phyloP scores from a whole-genome alignment of 2,113 vertebrate species.

The Jaculus jaculus region DNA sequence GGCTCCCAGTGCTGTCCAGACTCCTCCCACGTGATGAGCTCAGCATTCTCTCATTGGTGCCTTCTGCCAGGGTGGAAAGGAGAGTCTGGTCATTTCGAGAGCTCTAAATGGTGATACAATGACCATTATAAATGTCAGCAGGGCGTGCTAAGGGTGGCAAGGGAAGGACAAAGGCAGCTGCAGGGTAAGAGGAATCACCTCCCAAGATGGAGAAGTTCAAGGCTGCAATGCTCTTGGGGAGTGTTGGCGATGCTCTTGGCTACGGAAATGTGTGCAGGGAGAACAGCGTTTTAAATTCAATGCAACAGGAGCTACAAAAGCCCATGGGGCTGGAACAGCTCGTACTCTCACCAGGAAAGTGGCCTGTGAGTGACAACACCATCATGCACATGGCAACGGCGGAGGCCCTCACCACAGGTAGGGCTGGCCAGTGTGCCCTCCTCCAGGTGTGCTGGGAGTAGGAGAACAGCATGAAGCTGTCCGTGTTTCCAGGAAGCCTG shows the following conservation, averaged over 20 bases:
- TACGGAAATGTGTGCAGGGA: conserved; percentile 89
- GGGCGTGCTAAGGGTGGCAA: conserved; percentile 69
- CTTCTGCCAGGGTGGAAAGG: conserved; percentile 83
- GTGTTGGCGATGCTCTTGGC: conserved; percentile 93
- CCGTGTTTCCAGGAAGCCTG: background rate
- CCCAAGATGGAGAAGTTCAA: conserved; percentile 93
- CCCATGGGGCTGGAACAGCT: conserved; percentile 90
- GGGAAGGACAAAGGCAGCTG: conserved; percentile 73
- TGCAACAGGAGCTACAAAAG: conserved; percentile 90
- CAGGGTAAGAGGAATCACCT: conserved; percentile 2
- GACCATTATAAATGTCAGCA: conserved; percentile 80
- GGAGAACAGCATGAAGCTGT: background rate
- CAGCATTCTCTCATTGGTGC: conserved; percentile 78
- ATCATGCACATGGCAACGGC: conserved; percentile 96
- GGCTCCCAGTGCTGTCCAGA: background rate
- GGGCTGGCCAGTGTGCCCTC: accelerated
- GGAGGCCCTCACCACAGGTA: conserved; percentile 95
- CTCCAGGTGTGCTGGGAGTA: too few species aligned
- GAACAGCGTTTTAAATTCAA: conserved; percentile 86
- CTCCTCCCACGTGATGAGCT: conserved; percentile 47
- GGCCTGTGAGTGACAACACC: conserved; percentile 94
- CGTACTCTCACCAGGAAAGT: conserved; percentile 90
- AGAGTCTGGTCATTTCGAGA: conserved; percentile 91
- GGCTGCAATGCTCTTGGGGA: conserved; percentile 92
- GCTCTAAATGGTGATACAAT: conserved; percentile 82